Conservation (phyloP, 2,797 vertebrate genomes). For the Danio choprae region DNA sequence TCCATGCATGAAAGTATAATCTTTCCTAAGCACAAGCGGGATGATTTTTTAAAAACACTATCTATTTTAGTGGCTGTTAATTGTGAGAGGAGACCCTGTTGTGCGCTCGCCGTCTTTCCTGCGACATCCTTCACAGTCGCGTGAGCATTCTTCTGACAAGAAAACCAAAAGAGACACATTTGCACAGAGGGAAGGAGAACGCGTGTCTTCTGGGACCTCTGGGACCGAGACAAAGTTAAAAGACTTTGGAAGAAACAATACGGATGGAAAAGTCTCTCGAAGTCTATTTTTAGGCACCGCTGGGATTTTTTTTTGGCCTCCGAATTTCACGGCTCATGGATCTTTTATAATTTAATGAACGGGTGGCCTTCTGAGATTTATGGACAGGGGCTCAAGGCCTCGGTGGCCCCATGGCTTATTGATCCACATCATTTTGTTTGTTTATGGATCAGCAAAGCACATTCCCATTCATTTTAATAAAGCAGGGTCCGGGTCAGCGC, state of each 20-base stretch:
- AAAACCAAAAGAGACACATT: slow-evolving; percentile 55
- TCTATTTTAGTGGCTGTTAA: slow-evolving; percentile 76
- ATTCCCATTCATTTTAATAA: slow-evolving; percentile 56
- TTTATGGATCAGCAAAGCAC: slow-evolving; percentile 75
- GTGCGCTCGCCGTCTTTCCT: slow-evolving; percentile 45
- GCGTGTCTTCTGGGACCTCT: slow-evolving; percentile 64
- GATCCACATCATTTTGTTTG: slow-evolving; percentile 76
- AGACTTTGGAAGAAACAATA: slow-evolving; percentile 78
- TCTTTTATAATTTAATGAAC: slow-evolving; percentile 82
- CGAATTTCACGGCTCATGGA: slow-evolving; percentile 76
- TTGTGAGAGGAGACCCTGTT: slow-evolving; percentile 53
- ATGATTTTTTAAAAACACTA: slow-evolving; percentile 72
- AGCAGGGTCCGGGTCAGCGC: slow-evolving; percentile 46
- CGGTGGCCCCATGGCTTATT: slow-evolving; percentile 72
- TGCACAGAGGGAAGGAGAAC: slow-evolving; percentile 58
- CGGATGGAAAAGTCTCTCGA: slow-evolving; percentile 60
- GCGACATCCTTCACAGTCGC: slow-evolving; percentile 65
- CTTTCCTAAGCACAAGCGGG: slow-evolving; percentile 71
- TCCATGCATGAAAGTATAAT: slow-evolving; percentile 71
- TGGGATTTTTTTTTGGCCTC: slow-evolving; percentile 67
- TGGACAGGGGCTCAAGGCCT: slow-evolving; percentile 67
- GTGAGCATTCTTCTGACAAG: slow-evolving; percentile 66
- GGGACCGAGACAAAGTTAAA: slow-evolving; percentile 74
- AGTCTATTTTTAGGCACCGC: slow-evolving; percentile 77
- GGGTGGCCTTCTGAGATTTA: slow-evolving; percentile 74